These are phyloP conservation scores for Catocala fraxini DNA, from an alignment of 2,888 invertebrate species.

Conservation along the genomic window DNA sequence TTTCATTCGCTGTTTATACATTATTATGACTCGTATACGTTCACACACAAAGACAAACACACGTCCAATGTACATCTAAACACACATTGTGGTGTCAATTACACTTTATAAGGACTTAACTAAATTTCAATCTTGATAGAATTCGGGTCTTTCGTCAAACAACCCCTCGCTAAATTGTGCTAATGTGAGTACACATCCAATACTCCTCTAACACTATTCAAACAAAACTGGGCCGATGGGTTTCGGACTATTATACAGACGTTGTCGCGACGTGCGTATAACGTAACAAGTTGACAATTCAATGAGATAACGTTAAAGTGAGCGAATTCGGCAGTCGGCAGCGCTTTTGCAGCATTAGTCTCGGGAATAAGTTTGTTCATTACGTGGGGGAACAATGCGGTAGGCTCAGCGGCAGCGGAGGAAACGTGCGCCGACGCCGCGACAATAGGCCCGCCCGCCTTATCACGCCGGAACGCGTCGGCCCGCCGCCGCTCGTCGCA, in stretches of 20 bases:
- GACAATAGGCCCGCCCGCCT: slow-evolving; percentile 82
- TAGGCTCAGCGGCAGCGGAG: slow-evolving; percentile 84
- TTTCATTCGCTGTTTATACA: too few relatives aligned
- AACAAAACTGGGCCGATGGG: slow-evolving; percentile 81
- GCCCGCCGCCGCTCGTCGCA: slow-evolving; percentile 52
- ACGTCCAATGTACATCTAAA: slow-evolving; percentile 37
- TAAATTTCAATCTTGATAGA: slow-evolving; percentile 68
- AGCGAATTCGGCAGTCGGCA: slow-evolving; percentile 77
- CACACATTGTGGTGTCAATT: slow-evolving; percentile 59
- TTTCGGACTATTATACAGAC: slow-evolving; percentile 68
- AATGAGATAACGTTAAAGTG: slow-evolving; percentile 73
- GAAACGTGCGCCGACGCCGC: slow-evolving; percentile 87
- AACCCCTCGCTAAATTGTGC: slow-evolving; percentile 71
- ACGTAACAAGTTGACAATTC: slow-evolving; percentile 70
- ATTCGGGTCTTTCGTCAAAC: slow-evolving; percentile 75
- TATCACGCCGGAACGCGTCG: slow-evolving; percentile 86
- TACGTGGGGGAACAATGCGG: slow-evolving; percentile 81
- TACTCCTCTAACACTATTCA: slow-evolving; percentile 77
- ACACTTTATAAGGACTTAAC: slow-evolving; percentile 46
- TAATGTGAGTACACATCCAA: slow-evolving; percentile 75
- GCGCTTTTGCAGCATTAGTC: slow-evolving; percentile 79
- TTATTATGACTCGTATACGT: background rate
- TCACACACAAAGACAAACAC: slow-evolving; percentile 6
- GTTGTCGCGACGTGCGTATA: slow-evolving; percentile 63
- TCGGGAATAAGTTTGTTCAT: slow-evolving; percentile 86